Evolutionary conservation across 2,113 vertebrate species (phyloP), one percentile per base, ranked within the genome.

Genomic region (Cavia porcellus): DNA sequence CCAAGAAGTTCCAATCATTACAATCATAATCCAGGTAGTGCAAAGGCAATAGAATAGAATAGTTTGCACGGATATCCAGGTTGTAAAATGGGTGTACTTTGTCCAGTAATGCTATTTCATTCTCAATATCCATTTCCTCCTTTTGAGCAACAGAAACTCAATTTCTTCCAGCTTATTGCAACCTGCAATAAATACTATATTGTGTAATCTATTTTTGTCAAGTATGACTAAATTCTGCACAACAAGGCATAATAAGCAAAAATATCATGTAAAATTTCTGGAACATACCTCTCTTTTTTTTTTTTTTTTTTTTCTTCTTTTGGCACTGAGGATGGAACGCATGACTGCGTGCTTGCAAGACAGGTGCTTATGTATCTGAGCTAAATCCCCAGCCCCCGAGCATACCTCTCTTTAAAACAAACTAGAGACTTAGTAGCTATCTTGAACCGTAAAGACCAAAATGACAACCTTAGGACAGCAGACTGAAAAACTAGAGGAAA

Each of bases 361-460:
- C n/a, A n/a, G n/a, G n/a, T n/a, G n/a, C n/a, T n/a, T n/a, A n/a
- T n/a, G n/a, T n/a, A n/a, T n/a, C n/a, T n/a, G n/a, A n/a, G n/a
- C n/a, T n/a, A n/a, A n/a, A n/a, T n/a, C n/a, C n/a, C n/a, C n/a
- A n/a, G n/a, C n/a, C n/a, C n/a, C n/a, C n/a, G n/a, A n/a, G n/a
- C n/a, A n/a, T n/a, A n/a, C 42, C 13, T 96, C n/a, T 75, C 59
- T 82, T 86, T 92, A 32, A 91, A 89, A 74, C 42, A 38, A 95
- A 25, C 55, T 93, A 52, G 68, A 62, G 61, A 50, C 30, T 24
- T 80, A 57, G 55, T 28, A 93, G 88, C 74, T 42, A 79, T n/a
- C 1, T 74, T 83, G 55, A 17, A 42, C n/a, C 80, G 86, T 57
- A 42, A 85, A 81, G 45, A 89, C 5, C 79, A 38, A 50, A 86